Evolutionary conservation across 2,797 vertebrate genomes (phyloP).

Genomic region (Gastrophryne carolinensis): DNA sequence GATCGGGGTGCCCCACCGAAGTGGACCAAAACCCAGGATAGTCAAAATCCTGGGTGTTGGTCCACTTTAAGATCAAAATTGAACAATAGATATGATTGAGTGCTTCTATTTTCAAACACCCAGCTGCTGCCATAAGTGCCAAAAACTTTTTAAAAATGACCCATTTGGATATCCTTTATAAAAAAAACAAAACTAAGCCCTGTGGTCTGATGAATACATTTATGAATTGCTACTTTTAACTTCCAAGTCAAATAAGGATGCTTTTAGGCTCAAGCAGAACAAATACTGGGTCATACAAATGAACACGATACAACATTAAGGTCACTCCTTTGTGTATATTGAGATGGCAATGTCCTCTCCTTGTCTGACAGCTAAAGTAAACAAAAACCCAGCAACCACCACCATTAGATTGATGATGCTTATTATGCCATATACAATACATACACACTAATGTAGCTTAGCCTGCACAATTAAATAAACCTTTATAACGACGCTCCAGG

Average conservation of each 20-base stretch:
- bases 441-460: not conserved
- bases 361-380: conserved; percentile 22
- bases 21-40: no score
- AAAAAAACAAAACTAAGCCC: not conserved
- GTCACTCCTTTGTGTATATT: conserved; percentile 26
- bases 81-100: no score
- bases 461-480: not conserved
- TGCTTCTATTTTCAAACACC: no score
- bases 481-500: not conserved
- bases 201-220: conserved; percentile 34
- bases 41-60: no score
- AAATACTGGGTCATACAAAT: conserved; percentile 23
- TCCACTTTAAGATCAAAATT: no score
- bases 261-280: conserved; percentile 34
- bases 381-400: not conserved
- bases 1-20: no score
- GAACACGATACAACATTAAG: conserved; percentile 4
- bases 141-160: conserved; percentile 16
- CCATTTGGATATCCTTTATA: conserved; percentile 32
- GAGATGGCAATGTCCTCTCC: conserved; percentile 7
- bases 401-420: conserved; percentile 2
- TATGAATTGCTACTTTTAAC: conserved; percentile 1
- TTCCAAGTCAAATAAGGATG: conserved; percentile 44
- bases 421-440: conserved; percentile 7
- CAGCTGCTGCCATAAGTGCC: no score